Base-by-base conservation (phyloP, 2,797 vertebrate genomes). In the Hippoglossus hippoglossus region DNA sequence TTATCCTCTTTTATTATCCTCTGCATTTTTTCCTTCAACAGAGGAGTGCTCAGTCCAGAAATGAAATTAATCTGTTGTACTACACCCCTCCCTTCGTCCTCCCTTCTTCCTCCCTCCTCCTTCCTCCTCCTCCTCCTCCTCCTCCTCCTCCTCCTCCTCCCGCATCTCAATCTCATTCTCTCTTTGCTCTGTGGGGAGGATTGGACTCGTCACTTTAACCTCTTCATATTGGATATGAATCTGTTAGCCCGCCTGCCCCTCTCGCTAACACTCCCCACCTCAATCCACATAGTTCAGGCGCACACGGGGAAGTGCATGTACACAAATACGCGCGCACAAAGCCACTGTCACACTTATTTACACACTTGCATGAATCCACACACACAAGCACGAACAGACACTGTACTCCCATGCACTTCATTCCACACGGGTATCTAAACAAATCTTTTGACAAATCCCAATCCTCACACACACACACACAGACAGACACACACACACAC, bases 51-150 rank as follows among this genome's bases (percentile, higher is more conserved):
- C 84, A 70, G 81, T 78, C 64, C 85, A 89, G 82, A 94, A 93
- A 93, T 89, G 77, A 93, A 95, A 94, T 94, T 91, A 94, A 92
- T 94, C 89, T 89, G 89, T 90, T 89, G 87, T 94, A 90, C 86
- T 80, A 86, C 89, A 83, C 73, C 81, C 79, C 82, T 73, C 34
- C 61, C 24, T 60, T n/a, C 63, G 56, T 46, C 50, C 68, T 66
- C 60, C 44, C 16, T 70, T 63, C 81, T 61, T 52, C 72, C 67
- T 58, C 63, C 65, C 22, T 63, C 26, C 63, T 22, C 63, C 55
- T 49, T 71, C 62, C 13, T 67, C 64, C 22, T 71, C 79, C 52
- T 77, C 67, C 66, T 58, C 73, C 62, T 63, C 47, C 71, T 22
- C 69, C 72, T n/a, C 71, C 74, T 24, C 24, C 24, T 77, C 70